phyloP scores from a whole-genome alignment of 2,888 invertebrate genomes.

The Acanthosepion pharaonis region DNA sequence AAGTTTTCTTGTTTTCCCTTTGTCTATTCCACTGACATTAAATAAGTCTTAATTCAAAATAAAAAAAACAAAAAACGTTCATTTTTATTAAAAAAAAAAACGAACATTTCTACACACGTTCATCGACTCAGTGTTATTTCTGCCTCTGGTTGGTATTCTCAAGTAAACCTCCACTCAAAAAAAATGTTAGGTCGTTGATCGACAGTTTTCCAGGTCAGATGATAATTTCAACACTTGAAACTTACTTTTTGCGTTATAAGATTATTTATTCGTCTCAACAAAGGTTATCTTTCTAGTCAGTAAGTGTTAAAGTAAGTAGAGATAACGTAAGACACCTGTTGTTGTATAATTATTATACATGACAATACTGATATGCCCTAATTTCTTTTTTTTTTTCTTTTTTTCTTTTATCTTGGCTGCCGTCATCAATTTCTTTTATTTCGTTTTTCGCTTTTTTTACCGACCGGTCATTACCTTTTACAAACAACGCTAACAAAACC shows the following conservation, averaged over 20 bases:
- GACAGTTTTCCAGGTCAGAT: not conserved
- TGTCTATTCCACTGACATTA: no score
- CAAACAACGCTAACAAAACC: not conserved
- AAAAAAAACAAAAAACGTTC: no score
- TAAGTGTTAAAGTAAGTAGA: not conserved
- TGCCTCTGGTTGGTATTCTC: not conserved
- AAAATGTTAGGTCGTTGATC: not conserved
- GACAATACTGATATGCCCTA: not conserved
- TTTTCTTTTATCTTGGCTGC: no score
- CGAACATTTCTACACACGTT: no score
- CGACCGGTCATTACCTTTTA: not conserved
- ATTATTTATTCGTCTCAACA: not conserved
- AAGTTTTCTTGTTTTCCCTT: no score
- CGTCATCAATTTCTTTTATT: not conserved
- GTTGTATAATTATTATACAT: not conserved
- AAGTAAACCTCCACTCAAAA: not conserved
- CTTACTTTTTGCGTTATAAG: not conserved
- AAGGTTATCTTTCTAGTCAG: not conserved
- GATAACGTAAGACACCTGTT: not conserved
- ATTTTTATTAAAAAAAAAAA: no score
- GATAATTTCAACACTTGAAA: not conserved
- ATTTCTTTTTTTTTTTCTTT: not conserved
- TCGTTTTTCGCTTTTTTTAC: not conserved
- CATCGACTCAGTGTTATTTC: no score
- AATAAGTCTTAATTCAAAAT: no score